phyloP scores from a whole-genome alignment of 2,888 invertebrate species.

The Craniophora ligustri region DNA sequence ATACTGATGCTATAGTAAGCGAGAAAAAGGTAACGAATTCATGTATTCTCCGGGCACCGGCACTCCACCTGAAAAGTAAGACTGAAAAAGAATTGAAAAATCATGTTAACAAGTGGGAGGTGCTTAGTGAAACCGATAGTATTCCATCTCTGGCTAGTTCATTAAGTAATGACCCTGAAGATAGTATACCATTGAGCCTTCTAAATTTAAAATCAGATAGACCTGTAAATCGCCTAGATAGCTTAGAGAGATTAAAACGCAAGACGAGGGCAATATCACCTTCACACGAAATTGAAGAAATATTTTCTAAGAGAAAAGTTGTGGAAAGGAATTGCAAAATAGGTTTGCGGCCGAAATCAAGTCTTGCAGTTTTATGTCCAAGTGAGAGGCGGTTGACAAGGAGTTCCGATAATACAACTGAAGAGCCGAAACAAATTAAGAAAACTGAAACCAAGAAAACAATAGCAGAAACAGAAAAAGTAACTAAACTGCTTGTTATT shows the following conservation, averaged over 20 bases:
- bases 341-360: constrained; percentile 80
- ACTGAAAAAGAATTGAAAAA: constrained; percentile 79
- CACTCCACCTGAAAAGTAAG: constrained; percentile 80
- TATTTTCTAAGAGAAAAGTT: constrained; percentile 81
- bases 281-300: constrained; percentile 88
- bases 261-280: constrained; percentile 89
- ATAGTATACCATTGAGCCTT: constrained; percentile 87
- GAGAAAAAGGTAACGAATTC: constrained; percentile 72
- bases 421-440: constrained; percentile 69
- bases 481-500: constrained; percentile 69
- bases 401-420: constrained; percentile 76
- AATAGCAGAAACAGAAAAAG: constrained; percentile 62
- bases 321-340: constrained; percentile 76
- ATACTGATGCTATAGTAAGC: constrained; percentile 52
- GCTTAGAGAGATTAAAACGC: constrained; percentile 84
- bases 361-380: constrained; percentile 80
- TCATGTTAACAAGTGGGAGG: constrained; percentile 88
- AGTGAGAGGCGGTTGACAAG: constrained; percentile 79
- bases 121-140: constrained; percentile 89
- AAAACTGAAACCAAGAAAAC: constrained; percentile 69
- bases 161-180: constrained; percentile 88
- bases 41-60: constrained; percentile 81
- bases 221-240: constrained; percentile 72
- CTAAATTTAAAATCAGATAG: constrained; percentile 80
- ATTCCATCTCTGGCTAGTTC: constrained; percentile 86